A percentile compares a stretch with the other conserved stretches of the same genome.
Evolutionary conservation across 2,113 vertebrate species (phyloP).

Genomic region (Rhinoptilus africanus): DNA sequence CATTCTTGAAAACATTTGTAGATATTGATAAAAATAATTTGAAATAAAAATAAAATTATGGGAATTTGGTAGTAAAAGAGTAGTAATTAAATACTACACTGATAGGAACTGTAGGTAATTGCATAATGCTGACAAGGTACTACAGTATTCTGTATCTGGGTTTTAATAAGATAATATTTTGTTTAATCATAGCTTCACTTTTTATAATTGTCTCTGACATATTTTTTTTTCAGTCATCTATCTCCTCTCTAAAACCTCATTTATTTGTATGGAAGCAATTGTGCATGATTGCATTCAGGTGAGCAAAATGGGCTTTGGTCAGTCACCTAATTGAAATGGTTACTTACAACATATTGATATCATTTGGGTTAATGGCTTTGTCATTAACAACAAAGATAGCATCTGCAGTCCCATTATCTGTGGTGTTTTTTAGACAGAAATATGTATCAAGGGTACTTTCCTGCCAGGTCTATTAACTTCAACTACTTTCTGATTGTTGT

Average conservation of each 20-base stretch:
- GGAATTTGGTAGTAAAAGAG: background rate
- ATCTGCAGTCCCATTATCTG: background rate
- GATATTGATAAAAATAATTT: background rate
- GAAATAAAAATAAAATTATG: background rate
- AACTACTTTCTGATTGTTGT: background rate
- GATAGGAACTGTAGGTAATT: background rate
- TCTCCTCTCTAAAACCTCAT: background rate
- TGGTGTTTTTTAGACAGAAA: background rate
- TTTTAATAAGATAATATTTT: background rate
- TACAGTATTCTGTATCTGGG: background rate
- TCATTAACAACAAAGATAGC: background rate
- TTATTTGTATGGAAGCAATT: background rate
- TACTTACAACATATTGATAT: background rate
- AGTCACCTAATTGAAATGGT: background rate
- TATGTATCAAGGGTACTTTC: background rate
- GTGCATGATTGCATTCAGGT: background rate
- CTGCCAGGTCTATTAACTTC: background rate
- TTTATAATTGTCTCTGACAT: background rate
- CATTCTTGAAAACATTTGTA: background rate
- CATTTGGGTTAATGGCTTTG: background rate
- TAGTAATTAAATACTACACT: background rate
- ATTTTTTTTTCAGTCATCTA: background rate
- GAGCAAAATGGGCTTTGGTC: background rate
- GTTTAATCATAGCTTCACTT: background rate
- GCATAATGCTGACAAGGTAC: background rate